Percentiles rank a stretch among this genome's conserved stretches.
Conservation (phyloP, 2,113 vertebrate species). For the Scolopax mira region DNA sequence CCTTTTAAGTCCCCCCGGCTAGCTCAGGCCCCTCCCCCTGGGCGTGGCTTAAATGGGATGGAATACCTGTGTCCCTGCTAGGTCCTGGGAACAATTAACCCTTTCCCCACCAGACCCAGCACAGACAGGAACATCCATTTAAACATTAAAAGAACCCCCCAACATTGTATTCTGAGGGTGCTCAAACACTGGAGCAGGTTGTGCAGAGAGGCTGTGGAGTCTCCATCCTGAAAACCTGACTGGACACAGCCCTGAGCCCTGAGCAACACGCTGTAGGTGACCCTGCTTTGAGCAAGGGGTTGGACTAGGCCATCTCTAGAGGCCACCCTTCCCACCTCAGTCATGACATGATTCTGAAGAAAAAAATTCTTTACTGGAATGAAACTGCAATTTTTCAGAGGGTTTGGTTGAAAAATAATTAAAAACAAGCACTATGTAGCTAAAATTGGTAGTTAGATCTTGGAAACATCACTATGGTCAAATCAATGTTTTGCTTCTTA, state of each 20-base stretch:
- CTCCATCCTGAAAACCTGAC: not conserved
- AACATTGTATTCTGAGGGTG: not conserved
- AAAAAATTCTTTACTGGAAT: not conserved
- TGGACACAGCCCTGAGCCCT: not conserved
- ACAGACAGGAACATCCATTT: not conserved
- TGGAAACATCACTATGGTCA: not conserved
- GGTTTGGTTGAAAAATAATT: not conserved
- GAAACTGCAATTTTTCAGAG: not conserved
- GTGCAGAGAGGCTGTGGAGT: not conserved
- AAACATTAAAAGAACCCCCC: not conserved
- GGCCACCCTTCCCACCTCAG: not conserved
- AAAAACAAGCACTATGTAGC: not conserved
- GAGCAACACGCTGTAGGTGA: not conserved
- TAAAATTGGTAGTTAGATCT: not conserved
- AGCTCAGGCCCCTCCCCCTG: no score
- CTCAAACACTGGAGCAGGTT: not conserved
- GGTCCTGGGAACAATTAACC: no score
- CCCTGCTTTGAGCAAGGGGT: not conserved
- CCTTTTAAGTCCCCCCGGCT: no score
- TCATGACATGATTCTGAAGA: not conserved
- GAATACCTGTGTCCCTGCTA: no score
- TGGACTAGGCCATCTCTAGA: not conserved
- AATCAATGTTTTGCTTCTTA: not conserved
- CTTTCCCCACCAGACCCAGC: no score
- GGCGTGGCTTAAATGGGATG: no score